phyloP scores from a whole-genome alignment of 30 jellyfish, hydroid and myxozoan genomes.

The Aurelia aurita complex sp. Pacific region DNA sequence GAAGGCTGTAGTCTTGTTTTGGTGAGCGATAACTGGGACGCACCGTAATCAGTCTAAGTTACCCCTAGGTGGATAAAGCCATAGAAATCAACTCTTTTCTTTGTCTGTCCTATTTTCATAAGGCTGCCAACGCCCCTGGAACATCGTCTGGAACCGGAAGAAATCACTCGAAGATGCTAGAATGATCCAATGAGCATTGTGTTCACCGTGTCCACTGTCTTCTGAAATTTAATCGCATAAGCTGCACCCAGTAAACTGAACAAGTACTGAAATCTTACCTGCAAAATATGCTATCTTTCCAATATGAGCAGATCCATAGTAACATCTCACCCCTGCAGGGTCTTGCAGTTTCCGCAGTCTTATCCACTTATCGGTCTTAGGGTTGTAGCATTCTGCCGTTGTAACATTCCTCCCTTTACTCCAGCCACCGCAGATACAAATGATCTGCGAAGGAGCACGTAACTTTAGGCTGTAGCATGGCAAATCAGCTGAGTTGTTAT shows the following conservation, averaged over 20 bases:
- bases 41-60: no score
- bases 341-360: conserved; percentile 46
- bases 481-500: conserved; percentile 12
- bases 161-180: conserved; percentile 64
- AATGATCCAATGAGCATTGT: conserved; percentile 58
- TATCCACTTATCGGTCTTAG: conserved; percentile 59
- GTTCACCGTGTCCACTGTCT: background rate
- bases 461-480: conserved; percentile 40
- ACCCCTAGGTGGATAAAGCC: no score
- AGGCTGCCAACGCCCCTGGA: background rate
- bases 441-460: conserved; percentile 77
- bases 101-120: no score
- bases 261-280: conserved; percentile 22
- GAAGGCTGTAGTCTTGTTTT: no score
- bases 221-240: no score
- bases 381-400: conserved; percentile 73
- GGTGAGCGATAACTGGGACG: no score
- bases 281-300: conserved; percentile 39
- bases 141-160: conserved; percentile 39
- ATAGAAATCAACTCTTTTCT: no score
- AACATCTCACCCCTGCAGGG: conserved; percentile 79
- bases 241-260: no score
- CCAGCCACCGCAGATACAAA: conserved; percentile 84
- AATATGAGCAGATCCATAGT: conserved; percentile 62
- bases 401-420: conserved; percentile 79